Evolutionary conservation across 2,113 vertebrate genomes (phyloP), one percentile per base, ranked within the genome.

Genomic region (Pycnonotus jocosus): DNA sequence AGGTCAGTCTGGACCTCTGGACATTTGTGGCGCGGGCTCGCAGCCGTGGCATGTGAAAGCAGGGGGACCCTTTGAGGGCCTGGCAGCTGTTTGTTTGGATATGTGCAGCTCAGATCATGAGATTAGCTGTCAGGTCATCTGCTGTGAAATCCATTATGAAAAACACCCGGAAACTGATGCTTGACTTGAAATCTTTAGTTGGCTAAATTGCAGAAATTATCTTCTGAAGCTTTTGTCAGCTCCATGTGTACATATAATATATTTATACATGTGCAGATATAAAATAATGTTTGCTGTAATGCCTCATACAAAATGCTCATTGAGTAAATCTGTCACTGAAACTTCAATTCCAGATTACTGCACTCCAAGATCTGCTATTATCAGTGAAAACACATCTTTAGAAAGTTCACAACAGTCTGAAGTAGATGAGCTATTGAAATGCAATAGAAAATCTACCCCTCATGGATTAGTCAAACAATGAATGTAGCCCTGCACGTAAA

Each of bases 101-200:
- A 64, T 78, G 71, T 57, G 84, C 76, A 3, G 65, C 95, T 98
- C 97, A 97, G 98, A 98, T 98, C 98, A 98, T 91, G 95, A 98
- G 98, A 98, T 98, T 98, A 98, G 98, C 98, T 98, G 96, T 98
- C 98, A 98, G 98, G 98, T 99, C 98, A 98, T 98, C 98, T 98
- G 97, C 98, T 98, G 97, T 97, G 97, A 98, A 98, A 98, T 98
- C 98, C 98, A 98, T 99, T 97, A 97, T 96, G 97, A 97, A 97
- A 95, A 97, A 96, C 81, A 90, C 95, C 79, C 88, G 6, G 97
- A 98, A 97, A 97, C 96, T 57, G 94, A 94, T 88, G 96, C 96
- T 96, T 92, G 95, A 95, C 93, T 98, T 88, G 91, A 96, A 98
- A 94, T 98, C 93, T 81, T 96, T 95, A 87, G 64, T 96, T 97